These are phyloP conservation scores for Rhea americana DNA, from an alignment of 2,113 vertebrate species.

Conservation along the genomic window DNA sequence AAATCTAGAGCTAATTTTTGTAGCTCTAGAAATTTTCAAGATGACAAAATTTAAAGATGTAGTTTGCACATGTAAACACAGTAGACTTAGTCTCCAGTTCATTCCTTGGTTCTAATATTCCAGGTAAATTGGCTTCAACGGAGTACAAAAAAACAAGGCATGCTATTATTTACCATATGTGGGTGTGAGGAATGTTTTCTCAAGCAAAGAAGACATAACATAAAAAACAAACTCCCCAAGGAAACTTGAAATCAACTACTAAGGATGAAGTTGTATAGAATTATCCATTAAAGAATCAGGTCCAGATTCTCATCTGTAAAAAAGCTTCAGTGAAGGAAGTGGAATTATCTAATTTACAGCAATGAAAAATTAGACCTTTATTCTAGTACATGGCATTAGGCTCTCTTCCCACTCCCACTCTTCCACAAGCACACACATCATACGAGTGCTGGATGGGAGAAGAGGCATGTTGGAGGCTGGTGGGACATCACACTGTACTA, in stretches of 20 bases:
- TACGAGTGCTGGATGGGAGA: not conserved
- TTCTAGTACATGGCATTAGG: accelerated
- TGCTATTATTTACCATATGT: not conserved
- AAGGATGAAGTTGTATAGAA: not conserved
- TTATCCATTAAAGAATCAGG: not conserved
- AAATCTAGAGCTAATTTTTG: slow-evolving; percentile 3
- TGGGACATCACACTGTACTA: not conserved
- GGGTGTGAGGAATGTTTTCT: not conserved
- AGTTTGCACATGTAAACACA: not conserved
- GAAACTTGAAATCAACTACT: not conserved
- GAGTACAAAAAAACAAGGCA: not conserved
- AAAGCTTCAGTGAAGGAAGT: not conserved
- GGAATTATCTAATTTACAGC: not conserved
- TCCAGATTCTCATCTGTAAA: not conserved
- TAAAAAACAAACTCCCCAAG: not conserved
- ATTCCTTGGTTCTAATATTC: not conserved
- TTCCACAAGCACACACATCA: not conserved
- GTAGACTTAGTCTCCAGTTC: not conserved
- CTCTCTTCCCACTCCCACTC: not conserved
- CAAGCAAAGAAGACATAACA: not conserved
- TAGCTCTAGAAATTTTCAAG: not conserved
- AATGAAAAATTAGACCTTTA: not conserved
- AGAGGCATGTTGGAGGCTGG: accelerated
- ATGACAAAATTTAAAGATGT: not conserved
- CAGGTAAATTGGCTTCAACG: not conserved